Percentiles rank a stretch among this genome's conserved stretches.
Evolutionary conservation across 2,888 invertebrate genomes (phyloP).

Genomic region (Lobophora halterata): DNA sequence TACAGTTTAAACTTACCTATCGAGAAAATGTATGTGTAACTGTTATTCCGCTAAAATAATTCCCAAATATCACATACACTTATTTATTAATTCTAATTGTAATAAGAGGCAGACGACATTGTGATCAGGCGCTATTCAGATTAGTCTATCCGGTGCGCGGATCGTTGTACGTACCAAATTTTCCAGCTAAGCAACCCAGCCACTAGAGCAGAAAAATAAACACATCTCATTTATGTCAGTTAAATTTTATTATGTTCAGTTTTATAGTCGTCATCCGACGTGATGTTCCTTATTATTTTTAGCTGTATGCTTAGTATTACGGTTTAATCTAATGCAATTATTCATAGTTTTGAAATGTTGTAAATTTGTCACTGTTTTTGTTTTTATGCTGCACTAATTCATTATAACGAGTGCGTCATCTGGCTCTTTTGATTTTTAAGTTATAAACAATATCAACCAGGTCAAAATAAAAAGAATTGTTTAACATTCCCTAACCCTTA

Average conservation of each 20-base stretch:
- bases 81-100: neutral
- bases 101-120: conserved; percentile 28
- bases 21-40: neutral
- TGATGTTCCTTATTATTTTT: conserved; percentile 27
- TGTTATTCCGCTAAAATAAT: conserved; percentile 32
- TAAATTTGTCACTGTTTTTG: conserved; percentile 9
- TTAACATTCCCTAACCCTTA: too few species aligned
- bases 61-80: conserved; percentile 55
- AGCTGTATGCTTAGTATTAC: conserved; percentile 5
- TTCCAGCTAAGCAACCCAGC: too few species aligned
- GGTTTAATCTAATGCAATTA: conserved; percentile 1
- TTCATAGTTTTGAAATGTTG: conserved; percentile 1
- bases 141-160: conserved; percentile 49
- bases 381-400: conserved; percentile 4
- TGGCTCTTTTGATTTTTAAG: conserved; percentile 7
- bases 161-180: too few species aligned
- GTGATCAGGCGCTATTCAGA: conserved; percentile 45
- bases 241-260: conserved; percentile 32
- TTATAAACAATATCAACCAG: conserved; percentile 5
- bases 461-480: too few species aligned
- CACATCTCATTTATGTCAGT: conserved; percentile 28
- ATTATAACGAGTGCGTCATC: conserved; percentile 3
- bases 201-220: conserved; percentile 9
- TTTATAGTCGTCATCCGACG: conserved; percentile 27
- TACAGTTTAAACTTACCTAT: neutral